A percentile compares a stretch with the other conserved stretches of the same genome.
Evolutionary conservation across 1,140 invertebrate species (phyloP).

Genomic region (Euschistus heros): DNA sequence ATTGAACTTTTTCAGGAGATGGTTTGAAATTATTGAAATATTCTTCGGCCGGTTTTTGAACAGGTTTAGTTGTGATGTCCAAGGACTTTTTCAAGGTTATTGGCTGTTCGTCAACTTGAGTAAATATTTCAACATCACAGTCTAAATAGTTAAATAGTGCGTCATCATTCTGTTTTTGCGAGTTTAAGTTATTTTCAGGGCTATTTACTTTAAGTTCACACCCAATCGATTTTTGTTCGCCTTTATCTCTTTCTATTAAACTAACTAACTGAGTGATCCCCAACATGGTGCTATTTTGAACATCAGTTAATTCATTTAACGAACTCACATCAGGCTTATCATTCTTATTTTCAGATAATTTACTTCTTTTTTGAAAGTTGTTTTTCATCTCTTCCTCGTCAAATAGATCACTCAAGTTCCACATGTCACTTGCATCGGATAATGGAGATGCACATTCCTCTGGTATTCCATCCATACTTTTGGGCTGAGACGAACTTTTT

Average conservation of each 20-base stretch:
- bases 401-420: constrained; percentile 24
- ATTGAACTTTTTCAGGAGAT: too few relatives aligned
- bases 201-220: neutral
- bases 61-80: too few relatives aligned
- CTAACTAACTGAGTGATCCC: constrained; percentile 25
- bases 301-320: neutral
- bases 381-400: constrained; percentile 10
- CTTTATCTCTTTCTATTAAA: constrained; percentile 23
- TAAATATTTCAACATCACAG: constrained; percentile 20
- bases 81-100: too few relatives aligned
- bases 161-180: neutral
- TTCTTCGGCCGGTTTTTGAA: too few relatives aligned
- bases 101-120: neutral
- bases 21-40: too few relatives aligned
- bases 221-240: neutral
- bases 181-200: neutral
- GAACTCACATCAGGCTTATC: neutral
- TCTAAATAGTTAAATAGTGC: constrained; percentile 3
- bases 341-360: neutral
- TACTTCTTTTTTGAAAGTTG: too few relatives aligned
- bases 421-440: constrained; percentile 14
- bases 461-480: neutral
- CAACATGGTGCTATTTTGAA: constrained; percentile 14
- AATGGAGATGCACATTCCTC: neutral
- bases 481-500: neutral